Evolutionary conservation across 2,113 vertebrate genomes (phyloP).

Genomic region (Nipponia nippon): DNA sequence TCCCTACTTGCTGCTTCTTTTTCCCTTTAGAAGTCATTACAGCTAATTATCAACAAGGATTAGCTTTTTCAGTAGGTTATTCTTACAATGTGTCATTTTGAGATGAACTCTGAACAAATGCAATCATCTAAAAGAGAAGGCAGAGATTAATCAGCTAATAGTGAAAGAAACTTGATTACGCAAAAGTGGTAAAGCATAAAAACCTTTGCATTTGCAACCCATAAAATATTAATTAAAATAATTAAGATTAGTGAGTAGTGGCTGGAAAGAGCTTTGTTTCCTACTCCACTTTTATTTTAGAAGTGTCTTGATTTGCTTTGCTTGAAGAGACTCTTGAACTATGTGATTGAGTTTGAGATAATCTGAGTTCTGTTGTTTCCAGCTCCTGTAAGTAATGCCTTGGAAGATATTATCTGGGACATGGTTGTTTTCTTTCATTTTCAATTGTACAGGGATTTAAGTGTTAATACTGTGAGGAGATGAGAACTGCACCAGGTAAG

Average conservation of each 20-base stretch:
- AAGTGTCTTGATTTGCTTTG: background rate
- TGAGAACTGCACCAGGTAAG: background rate
- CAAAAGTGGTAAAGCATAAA: background rate
- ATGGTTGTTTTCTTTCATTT: background rate
- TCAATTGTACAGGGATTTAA: background rate
- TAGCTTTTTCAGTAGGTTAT: background rate
- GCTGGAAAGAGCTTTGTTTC: background rate
- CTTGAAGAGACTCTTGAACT: background rate
- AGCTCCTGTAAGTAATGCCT: background rate
- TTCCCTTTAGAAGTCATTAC: background rate
- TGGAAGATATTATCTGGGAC: background rate
- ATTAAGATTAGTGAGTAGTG: background rate
- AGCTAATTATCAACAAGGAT: background rate
- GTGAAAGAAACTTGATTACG: constrained; percentile 19
- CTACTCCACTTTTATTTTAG: background rate
- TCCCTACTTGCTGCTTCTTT: background rate
- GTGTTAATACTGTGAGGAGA: background rate
- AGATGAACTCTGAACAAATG: background rate
- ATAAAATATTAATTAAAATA: constrained; percentile 32
- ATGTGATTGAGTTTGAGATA: background rate
- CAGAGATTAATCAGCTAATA: constrained; percentile 29
- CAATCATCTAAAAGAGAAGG: background rate
- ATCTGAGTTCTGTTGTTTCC: background rate
- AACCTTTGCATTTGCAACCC: background rate
- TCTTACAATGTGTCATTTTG: background rate